These are phyloP conservation scores for Minunthozetes semirufus DNA, from an alignment of 2,888 invertebrate genomes.

Conservation along the genomic window DNA sequence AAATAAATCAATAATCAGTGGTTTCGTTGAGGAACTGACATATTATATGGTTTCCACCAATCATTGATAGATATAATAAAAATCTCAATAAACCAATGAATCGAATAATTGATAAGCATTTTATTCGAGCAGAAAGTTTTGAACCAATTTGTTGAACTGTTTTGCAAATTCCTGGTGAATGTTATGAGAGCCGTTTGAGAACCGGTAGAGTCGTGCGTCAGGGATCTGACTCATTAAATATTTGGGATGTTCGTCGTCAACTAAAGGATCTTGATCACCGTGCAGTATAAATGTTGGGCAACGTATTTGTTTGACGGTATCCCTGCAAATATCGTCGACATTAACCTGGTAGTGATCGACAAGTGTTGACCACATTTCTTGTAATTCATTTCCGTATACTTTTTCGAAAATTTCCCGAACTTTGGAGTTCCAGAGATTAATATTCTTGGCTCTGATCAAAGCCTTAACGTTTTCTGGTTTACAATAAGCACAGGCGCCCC, in stretches of 20 bases:
- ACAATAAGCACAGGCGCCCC: conserved; percentile 67
- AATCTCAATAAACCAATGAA: background rate
- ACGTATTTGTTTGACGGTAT: conserved; percentile 58
- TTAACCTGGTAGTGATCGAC: background rate
- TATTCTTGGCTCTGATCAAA: background rate
- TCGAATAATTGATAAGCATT: background rate
- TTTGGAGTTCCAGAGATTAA: conserved; percentile 62
- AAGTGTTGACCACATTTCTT: conserved; percentile 64
- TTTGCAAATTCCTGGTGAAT: conserved; percentile 69
- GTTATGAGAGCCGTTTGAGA: conserved; percentile 78
- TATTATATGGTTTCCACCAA: background rate
- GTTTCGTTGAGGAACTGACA: too few species aligned
- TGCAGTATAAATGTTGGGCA: conserved; percentile 74
- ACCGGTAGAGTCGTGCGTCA: conserved; percentile 58
- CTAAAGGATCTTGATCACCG: conserved; percentile 66
- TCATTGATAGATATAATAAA: background rate
- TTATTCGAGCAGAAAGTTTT: conserved; percentile 55
- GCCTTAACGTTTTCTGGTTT: conserved; percentile 47
- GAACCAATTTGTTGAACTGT: conserved; percentile 68
- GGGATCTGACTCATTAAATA: conserved; percentile 58
- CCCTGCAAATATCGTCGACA: conserved; percentile 54
- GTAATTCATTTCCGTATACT: conserved; percentile 65
- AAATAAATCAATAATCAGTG: too few species aligned
- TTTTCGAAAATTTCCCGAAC: conserved; percentile 66
- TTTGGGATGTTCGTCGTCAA: conserved; percentile 60